Conservation (phyloP, 2,888 invertebrate genomes). For the Acrocera orbiculus region DNA sequence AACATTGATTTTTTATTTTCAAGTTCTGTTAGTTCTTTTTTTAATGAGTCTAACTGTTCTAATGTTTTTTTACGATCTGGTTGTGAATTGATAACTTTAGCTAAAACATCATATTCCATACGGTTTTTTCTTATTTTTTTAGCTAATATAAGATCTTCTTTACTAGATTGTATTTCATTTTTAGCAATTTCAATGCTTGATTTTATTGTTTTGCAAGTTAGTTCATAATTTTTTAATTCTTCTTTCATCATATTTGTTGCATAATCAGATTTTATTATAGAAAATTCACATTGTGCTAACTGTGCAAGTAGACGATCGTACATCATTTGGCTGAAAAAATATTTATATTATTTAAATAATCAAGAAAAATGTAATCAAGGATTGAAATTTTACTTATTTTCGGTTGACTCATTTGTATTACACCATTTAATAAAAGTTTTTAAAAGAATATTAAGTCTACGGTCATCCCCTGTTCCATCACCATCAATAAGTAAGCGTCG, state of each 20-base stretch:
- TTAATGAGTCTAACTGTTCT: slow-evolving; percentile 48
- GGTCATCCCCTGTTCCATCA: slow-evolving; percentile 92
- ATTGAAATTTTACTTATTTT: slow-evolving; percentile 39
- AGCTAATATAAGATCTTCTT: slow-evolving; percentile 61
- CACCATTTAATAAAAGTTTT: slow-evolving; percentile 73
- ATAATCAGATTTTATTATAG: slow-evolving; percentile 64
- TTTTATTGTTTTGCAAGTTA: slow-evolving; percentile 58
- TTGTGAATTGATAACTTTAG: slow-evolving; percentile 77
- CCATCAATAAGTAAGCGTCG: slow-evolving; percentile 85
- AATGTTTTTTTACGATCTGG: slow-evolving; percentile 71
- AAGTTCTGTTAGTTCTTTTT: slow-evolving; percentile 52
- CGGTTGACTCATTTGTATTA: slow-evolving; percentile 45
- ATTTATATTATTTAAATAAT: background rate
- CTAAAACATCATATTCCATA: slow-evolving; percentile 83
- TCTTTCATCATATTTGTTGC: slow-evolving; percentile 67
- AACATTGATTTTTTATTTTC: slow-evolving; percentile 52
- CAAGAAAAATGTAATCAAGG: background rate
- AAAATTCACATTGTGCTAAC: slow-evolving; percentile 73
- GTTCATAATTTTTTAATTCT: slow-evolving; percentile 66
- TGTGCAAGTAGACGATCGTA: slow-evolving; percentile 68
- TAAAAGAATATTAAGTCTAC: slow-evolving; percentile 66
- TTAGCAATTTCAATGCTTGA: slow-evolving; percentile 63
- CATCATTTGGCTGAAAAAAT: slow-evolving; percentile 40
- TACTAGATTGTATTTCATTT: slow-evolving; percentile 62
- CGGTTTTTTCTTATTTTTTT: slow-evolving; percentile 77